These are phyloP conservation scores for Mustela lutreola DNA, from an alignment of 2,113 vertebrate species.

Conservation along the genomic window DNA sequence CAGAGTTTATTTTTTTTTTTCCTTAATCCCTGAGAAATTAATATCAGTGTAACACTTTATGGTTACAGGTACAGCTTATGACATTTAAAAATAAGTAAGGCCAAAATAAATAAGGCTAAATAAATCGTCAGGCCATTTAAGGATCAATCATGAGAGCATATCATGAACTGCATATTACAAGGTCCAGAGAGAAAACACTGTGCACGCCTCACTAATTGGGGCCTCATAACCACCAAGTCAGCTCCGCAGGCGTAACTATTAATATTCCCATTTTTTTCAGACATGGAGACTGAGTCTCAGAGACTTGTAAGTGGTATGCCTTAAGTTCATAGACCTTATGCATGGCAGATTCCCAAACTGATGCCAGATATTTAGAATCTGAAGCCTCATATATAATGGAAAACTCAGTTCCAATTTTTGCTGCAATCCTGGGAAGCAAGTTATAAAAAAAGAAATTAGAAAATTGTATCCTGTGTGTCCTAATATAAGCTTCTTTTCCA, in stretches of 20 bases:
- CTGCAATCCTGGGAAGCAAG: not conserved
- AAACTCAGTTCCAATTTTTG: conserved; percentile 3
- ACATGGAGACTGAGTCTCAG: not conserved
- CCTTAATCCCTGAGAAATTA: not conserved
- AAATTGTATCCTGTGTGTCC: not conserved
- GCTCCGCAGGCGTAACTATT: not conserved
- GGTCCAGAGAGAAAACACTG: not conserved
- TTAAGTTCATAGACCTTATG: not conserved
- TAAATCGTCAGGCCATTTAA: not conserved
- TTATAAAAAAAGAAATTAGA: conserved; percentile 41
- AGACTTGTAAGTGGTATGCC: not conserved
- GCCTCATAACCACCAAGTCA: not conserved
- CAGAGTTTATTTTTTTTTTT: not conserved
- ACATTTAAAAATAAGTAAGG: conserved; percentile 25
- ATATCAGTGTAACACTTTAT: not conserved
- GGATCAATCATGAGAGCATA: not conserved
- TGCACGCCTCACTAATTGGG: not conserved
- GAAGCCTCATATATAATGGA: not conserved
- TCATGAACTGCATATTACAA: not conserved
- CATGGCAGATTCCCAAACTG: not conserved
- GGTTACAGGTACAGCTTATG: not conserved
- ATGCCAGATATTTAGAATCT: not conserved
- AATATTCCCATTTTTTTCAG: not conserved
- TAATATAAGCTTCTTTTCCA: not conserved
- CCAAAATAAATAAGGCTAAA: not conserved